phyloP scores from a whole-genome alignment of 2,797 vertebrate species.

The Lithobates pipiens region DNA sequence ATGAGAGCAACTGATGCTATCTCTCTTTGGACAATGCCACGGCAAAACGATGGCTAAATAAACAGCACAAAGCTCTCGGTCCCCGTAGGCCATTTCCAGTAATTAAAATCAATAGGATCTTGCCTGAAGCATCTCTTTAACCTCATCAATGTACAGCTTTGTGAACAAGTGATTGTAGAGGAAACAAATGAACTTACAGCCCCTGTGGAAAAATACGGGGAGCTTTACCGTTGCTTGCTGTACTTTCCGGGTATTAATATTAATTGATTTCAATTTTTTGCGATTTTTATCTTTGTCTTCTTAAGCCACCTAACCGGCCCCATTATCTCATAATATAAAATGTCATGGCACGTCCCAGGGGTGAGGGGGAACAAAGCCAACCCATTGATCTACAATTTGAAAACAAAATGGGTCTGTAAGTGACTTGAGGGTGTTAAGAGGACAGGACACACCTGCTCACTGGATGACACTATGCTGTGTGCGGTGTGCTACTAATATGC shows the following conservation, averaged over 20 bases:
- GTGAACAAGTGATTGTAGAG: constrained; percentile 70
- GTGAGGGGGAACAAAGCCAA: constrained; percentile 64
- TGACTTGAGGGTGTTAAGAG: constrained; percentile 43
- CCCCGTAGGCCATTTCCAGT: constrained; percentile 91
- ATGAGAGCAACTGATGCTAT: constrained; percentile 93
- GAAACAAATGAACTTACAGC: constrained; percentile 71
- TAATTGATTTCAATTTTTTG: constrained; percentile 35
- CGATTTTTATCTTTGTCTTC: constrained; percentile 55
- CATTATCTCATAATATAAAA: constrained; percentile 53
- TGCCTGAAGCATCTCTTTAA: constrained; percentile 86
- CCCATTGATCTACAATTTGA: constrained; percentile 67
- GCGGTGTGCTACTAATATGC: not conserved
- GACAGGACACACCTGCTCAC: constrained; percentile 17
- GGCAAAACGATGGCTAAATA: constrained; percentile 86
- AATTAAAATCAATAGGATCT: constrained; percentile 99
- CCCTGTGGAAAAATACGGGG: constrained; percentile 64
- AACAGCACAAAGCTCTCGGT: constrained; percentile 91
- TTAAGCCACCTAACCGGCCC: constrained; percentile 34
- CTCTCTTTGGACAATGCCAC: constrained; percentile 88
- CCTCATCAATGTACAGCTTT: constrained; percentile 73
- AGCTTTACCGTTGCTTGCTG: constrained; percentile 61
- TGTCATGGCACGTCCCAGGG: constrained; percentile 55
- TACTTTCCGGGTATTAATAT: constrained; percentile 57
- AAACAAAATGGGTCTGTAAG: constrained; percentile 51
- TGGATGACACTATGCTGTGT: not conserved